These are phyloP conservation scores for Pteromalus puparum DNA, from an alignment of 1,140 invertebrate species.

Conservation along the genomic window DNA sequence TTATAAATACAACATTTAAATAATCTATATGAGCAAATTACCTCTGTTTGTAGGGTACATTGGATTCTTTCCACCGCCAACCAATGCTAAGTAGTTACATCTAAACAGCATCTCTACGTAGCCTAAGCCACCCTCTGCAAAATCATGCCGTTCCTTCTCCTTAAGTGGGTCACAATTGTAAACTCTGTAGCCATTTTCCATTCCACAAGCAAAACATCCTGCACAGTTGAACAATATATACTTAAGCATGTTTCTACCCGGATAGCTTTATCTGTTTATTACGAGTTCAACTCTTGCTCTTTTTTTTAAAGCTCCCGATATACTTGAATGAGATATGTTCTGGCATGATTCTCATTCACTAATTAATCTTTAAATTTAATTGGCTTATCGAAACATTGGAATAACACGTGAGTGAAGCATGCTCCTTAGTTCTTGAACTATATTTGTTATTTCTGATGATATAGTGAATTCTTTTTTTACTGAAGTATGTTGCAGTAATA, in stretches of 20 bases:
- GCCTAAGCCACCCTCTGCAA: slow-evolving; percentile 91
- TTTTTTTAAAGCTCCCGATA: slow-evolving; percentile 27
- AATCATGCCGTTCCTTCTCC: slow-evolving; percentile 96
- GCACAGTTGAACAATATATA: slow-evolving; percentile 60
- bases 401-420: slow-evolving; percentile 14
- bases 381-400: slow-evolving; percentile 37
- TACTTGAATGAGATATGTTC: slow-evolving; percentile 21
- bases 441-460: neutral
- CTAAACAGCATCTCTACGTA: slow-evolving; percentile 98
- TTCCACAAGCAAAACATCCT: slow-evolving; percentile 99
- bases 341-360: slow-evolving; percentile 21
- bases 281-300: slow-evolving; percentile 6
- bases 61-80: slow-evolving; percentile 93
- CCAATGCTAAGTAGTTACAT: slow-evolving; percentile 97
- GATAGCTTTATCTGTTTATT: slow-evolving; percentile 54
- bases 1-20: neutral
- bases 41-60: slow-evolving; percentile 95
- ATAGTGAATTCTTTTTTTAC: neutral
- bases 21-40: slow-evolving; percentile 62
- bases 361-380: slow-evolving; percentile 41
- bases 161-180: slow-evolving; percentile 98
- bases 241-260: slow-evolving; percentile 36
- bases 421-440: neutral
- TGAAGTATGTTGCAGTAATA: neutral
- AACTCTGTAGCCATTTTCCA: slow-evolving; percentile 97